phyloP scores from a whole-genome alignment of 2,113 vertebrate species.

The Sander vitreus region DNA sequence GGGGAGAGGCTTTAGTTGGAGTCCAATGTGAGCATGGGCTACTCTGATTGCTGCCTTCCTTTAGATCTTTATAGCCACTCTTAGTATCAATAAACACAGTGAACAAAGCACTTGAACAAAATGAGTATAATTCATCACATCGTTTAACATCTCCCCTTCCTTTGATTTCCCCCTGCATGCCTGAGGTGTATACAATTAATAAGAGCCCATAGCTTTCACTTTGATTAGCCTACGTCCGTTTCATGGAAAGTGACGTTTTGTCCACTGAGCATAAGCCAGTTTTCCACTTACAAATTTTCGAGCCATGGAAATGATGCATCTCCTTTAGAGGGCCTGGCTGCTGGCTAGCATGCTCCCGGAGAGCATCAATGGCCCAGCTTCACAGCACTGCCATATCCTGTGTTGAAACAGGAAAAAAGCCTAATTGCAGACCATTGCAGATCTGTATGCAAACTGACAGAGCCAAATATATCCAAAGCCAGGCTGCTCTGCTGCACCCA shows the following conservation, averaged over 20 bases:
- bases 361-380: slow-evolving; percentile 51
- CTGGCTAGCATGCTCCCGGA: slow-evolving; percentile 23
- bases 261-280: background rate
- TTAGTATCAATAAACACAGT: background rate
- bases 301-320: slow-evolving; percentile 30
- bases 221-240: background rate
- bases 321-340: slow-evolving; percentile 8
- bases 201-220: background rate
- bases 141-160: background rate
- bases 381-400: slow-evolving; percentile 60
- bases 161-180: background rate
- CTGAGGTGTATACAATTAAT: background rate
- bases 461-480: slow-evolving; percentile 71
- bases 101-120: background rate
- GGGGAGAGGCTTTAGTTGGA: slow-evolving; percentile 44
- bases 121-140: background rate
- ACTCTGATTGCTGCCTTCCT: background rate
- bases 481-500: slow-evolving; percentile 52
- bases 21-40: background rate
- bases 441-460: slow-evolving; percentile 72
- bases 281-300: slow-evolving; percentile 35
- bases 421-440: slow-evolving; percentile 76
- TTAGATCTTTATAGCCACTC: background rate
- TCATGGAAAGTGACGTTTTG: background rate
- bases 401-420: slow-evolving; percentile 72